Evolutionary conservation across 2,113 vertebrate species (phyloP).

Genomic region (Platysteira castanea): DNA sequence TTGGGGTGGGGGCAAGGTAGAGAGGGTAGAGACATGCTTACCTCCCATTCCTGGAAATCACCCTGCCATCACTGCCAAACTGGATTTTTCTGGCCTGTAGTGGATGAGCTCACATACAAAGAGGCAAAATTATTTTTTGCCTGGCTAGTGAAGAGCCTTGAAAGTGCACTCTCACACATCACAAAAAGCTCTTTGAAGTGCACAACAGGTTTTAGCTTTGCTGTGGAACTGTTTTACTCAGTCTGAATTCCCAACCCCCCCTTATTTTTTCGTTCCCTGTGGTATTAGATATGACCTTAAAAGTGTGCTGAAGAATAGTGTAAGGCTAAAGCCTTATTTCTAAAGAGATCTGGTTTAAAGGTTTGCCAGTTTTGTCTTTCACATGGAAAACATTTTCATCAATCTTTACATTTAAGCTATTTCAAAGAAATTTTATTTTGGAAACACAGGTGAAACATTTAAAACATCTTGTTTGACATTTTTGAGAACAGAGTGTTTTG

Average conservation of each 20-base stretch:
- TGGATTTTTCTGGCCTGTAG: not conserved
- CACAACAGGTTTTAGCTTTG: not conserved
- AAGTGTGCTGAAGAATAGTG: not conserved
- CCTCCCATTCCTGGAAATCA: not conserved
- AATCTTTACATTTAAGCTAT: not conserved
- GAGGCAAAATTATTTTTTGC: not conserved
- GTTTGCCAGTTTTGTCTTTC: not conserved
- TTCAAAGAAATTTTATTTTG: not conserved
- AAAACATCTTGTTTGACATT: not conserved
- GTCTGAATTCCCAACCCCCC: accelerated
- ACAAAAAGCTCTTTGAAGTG: not conserved
- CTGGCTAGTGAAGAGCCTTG: not conserved
- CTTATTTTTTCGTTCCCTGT: not conserved
- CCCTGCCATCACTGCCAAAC: not conserved
- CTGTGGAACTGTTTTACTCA: not conserved
- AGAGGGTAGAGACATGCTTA: not conserved
- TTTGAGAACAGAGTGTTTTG: not conserved
- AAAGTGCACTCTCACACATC: not conserved
- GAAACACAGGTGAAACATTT: not conserved
- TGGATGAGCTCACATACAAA: not conserved
- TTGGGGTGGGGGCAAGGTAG: not conserved
- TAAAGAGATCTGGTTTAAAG: not conserved
- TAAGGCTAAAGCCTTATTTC: not conserved
- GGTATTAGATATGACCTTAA: not conserved
- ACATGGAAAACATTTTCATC: not conserved